Percentiles rank a stretch among this genome's conserved stretches.
phyloP scores from a whole-genome alignment of 23 tunicate genomes.

The Halocynthia roretzi region DNA sequence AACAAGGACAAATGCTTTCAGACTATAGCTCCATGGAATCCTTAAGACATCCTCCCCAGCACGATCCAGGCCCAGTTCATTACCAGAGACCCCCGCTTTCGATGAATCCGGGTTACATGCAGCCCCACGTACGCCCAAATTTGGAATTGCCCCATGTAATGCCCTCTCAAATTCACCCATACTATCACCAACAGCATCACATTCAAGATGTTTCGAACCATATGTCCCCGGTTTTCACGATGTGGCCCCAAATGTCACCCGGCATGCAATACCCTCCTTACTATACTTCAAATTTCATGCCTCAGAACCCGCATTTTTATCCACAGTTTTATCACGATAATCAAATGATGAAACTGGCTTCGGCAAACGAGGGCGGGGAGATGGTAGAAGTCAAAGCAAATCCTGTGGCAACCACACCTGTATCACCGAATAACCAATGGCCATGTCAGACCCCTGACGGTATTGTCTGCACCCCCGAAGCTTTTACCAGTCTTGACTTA shows the following conservation, averaged over 20 bases:
- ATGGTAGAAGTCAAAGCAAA: neutral
- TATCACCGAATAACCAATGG: slow-evolving; percentile 24
- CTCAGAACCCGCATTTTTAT: slow-evolving; percentile 3
- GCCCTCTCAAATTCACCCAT: neutral
- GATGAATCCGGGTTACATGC: neutral
- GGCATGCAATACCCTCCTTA: neutral
- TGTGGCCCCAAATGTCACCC: slow-evolving; percentile 15
- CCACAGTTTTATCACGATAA: slow-evolving; percentile 10
- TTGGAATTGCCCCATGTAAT: neutral
- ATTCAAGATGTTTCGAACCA: neutral
- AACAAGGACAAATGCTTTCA: neutral
- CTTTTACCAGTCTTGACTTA: slow-evolving; percentile 54
- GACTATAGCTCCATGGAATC: neutral
- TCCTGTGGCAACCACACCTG: slow-evolving; percentile 5
- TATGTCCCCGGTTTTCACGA: slow-evolving; percentile 1
- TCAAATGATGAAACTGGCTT: neutral
- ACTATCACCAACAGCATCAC: neutral
- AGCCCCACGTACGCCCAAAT: neutral
- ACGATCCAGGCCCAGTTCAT: no score
- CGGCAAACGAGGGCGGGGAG: neutral
- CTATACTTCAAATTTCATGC: neutral
- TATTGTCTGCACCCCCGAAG: slow-evolving; percentile 42
- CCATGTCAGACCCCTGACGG: slow-evolving; percentile 7
- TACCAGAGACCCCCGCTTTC: no score
- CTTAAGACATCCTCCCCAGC: neutral